These are phyloP conservation scores for Progne subis DNA, from an alignment of 2,113 vertebrate species.

Conservation along the genomic window DNA sequence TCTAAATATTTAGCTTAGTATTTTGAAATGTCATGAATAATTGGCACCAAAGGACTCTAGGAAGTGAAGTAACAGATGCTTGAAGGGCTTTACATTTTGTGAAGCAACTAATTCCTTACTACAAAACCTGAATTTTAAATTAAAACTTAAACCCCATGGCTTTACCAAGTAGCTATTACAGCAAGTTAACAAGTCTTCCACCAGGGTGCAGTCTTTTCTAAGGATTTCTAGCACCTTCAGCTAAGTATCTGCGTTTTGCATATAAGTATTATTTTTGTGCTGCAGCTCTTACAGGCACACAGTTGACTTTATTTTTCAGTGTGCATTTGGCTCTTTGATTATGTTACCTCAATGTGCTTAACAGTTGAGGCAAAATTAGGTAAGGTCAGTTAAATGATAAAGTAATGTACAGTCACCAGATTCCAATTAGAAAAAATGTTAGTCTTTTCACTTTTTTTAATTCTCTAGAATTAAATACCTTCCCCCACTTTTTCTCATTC, in stretches of 20 bases:
- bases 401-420: background rate
- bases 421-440: background rate
- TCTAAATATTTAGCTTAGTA: background rate
- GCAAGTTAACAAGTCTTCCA: constrained; percentile 60
- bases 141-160: background rate
- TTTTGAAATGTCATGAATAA: constrained; percentile 2
- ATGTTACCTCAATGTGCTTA: background rate
- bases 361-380: background rate
- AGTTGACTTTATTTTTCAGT: background rate
- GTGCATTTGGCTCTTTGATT: background rate
- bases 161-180: background rate
- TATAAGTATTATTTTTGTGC: background rate
- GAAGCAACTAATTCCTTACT: background rate
- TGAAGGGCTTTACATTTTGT: background rate
- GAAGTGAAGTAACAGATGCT: background rate
- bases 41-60: background rate
- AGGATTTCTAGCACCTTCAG: constrained; percentile 25
- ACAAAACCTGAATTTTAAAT: background rate
- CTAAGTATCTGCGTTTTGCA: background rate
- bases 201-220: constrained; percentile 70
- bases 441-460: background rate
- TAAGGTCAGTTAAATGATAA: background rate
- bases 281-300: background rate
- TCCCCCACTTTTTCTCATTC: background rate
- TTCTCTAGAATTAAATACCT: background rate